Evolutionary conservation across 2,113 vertebrate species (phyloP).

Genomic region (Oncorhynchus kisutch): DNA sequence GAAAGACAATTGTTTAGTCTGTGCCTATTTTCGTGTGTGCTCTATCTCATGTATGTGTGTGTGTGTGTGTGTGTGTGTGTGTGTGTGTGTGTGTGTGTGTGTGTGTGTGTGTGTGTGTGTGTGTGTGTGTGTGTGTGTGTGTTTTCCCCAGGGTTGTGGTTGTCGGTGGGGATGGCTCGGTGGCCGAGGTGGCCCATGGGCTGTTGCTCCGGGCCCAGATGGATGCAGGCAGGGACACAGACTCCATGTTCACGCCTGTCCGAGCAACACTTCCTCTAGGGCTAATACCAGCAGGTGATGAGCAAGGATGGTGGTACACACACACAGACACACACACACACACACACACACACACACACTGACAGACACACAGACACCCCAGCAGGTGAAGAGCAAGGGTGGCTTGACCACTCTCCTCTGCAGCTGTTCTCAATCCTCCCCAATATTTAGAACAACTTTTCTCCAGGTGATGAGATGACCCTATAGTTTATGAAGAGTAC

Average conservation of each 20-base stretch:
- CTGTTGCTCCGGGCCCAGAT: slow-evolving; percentile 90
- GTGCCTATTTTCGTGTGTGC: neutral
- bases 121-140: no score
- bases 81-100: neutral
- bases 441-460: neutral
- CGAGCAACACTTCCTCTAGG: slow-evolving; percentile 84
- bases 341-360: neutral
- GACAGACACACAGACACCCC: neutral
- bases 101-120: no score
- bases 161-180: slow-evolving; percentile 91
- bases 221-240: slow-evolving; percentile 76
- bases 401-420: neutral
- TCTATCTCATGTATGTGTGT: neutral
- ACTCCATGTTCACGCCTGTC: slow-evolving; percentile 70
- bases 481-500: neutral
- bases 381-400: neutral
- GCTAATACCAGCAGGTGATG: slow-evolving; percentile 92
- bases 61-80: neutral
- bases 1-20: no score
- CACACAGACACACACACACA: no score
- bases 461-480: neutral
- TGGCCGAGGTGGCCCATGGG: slow-evolving; percentile 85
- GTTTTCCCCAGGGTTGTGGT: slow-evolving; percentile 81
- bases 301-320: no score
- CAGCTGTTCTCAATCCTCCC: neutral